phyloP scores from a whole-genome alignment of 2,888 invertebrate genomes.

The Gryllus longicercus region DNA sequence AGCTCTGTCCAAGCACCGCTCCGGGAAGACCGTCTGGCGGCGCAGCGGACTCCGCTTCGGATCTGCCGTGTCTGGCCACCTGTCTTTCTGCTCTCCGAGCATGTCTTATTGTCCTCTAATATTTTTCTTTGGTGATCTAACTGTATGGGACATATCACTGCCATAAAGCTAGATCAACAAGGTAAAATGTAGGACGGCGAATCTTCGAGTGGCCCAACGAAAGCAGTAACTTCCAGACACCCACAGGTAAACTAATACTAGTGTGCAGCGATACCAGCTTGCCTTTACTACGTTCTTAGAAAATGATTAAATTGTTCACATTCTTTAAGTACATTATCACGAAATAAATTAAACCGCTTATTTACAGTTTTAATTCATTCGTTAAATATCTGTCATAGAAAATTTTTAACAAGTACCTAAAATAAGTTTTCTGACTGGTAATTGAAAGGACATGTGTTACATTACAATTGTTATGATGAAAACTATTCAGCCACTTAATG shows the following conservation, averaged over 20 bases:
- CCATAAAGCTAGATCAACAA: slow-evolving; percentile 40
- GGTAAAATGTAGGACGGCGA: slow-evolving; percentile 33
- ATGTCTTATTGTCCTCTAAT: background rate
- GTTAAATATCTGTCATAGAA: no score
- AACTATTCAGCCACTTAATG: no score
- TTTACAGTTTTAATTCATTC: no score
- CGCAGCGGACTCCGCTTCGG: background rate
- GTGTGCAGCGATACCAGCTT: no score
- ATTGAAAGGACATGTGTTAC: no score
- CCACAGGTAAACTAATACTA: background rate
- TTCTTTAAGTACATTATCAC: no score
- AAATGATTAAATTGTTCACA: no score
- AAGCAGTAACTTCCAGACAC: background rate
- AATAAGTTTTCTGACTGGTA: no score
- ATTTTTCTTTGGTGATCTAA: slow-evolving; percentile 39
- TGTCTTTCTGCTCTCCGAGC: background rate
- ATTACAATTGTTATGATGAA: no score
- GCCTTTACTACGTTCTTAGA: no score
- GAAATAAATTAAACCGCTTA: no score
- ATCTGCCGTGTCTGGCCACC: background rate
- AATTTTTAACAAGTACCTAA: no score
- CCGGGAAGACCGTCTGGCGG: background rate
- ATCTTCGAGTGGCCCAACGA: background rate
- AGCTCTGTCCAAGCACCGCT: slow-evolving; percentile 29
- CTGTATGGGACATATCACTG: slow-evolving; percentile 36